These are phyloP conservation scores for Ornithorhynchus anatinus DNA, from an alignment of 2,113 vertebrate genomes.

Conservation along the genomic window DNA sequence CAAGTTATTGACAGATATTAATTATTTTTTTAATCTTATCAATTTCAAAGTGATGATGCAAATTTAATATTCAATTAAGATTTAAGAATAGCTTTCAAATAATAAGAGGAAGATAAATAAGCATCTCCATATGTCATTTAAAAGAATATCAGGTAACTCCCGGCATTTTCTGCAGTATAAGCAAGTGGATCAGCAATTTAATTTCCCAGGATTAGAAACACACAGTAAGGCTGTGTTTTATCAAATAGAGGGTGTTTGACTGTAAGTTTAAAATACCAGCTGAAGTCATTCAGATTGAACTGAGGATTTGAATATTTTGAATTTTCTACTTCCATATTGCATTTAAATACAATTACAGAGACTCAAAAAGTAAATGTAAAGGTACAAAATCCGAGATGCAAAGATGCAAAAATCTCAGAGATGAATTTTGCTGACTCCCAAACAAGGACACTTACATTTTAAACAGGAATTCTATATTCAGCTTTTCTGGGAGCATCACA, in stretches of 20 bases:
- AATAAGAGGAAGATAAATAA: neutral
- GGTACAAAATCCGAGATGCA: too few species aligned
- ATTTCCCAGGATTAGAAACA: neutral
- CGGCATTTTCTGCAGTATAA: neutral
- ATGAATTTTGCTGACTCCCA: too few species aligned
- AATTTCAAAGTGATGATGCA: neutral
- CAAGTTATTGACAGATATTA: neutral
- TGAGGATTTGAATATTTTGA: conserved; percentile 24
- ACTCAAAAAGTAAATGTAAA: neutral
- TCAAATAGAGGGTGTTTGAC: neutral
- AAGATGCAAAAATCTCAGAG: too few species aligned
- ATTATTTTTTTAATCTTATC: neutral
- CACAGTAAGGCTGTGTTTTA: neutral
- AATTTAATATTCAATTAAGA: neutral
- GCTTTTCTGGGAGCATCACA: too few species aligned
- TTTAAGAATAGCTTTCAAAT: neutral
- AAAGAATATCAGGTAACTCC: neutral
- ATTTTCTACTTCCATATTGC: neutral
- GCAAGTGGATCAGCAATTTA: neutral
- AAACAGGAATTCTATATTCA: too few species aligned
- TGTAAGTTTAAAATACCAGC: neutral
- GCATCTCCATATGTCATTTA: neutral
- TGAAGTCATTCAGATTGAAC: neutral
- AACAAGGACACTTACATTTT: too few species aligned
- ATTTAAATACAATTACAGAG: neutral